Evolutionary conservation across 2,113 vertebrate species (phyloP), one percentile per base, ranked within the genome.

Genomic region (Philantomba maxwellii): DNA sequence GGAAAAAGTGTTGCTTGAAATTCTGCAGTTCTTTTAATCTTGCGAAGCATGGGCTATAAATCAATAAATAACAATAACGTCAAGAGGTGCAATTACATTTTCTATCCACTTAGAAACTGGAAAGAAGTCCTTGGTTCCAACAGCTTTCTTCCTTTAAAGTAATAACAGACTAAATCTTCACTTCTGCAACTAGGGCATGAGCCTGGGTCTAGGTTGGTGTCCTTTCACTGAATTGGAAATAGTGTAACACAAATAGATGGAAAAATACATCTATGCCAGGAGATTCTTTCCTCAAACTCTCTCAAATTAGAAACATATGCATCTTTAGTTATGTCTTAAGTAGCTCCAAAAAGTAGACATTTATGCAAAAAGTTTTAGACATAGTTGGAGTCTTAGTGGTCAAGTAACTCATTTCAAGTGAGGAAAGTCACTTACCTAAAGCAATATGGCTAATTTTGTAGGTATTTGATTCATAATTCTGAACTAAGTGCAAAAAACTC

Each of bases 61-160:
- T 97, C 98, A 97, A 96, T 97, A 97, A 98, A 94, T 91, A 97
- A 97, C 96, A 97, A 95, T 95, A 97, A 95, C 93, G 70, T 90
- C 93, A 96, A 94, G 95, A 93, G 75, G n/a, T 55, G 26, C 82
- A 96, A 97, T 97, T 97, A 92, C 93, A 96, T 95, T 97, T 96
- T 86, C 91, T 92, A 6, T 73, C 95, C 70, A 95, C 94, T 97
- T 96, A 82, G 86, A 95, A 95, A 93, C 91, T 93, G 86, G 66
- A 43, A 93, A 93, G 90, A 96, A 86, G 55, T 86, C n/a, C 19
- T 75, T 94, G 33, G 13, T 90, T 96, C 91, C 58, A 88, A 89
- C 43, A 93, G 55, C 91, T 95, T 47, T 90, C 86, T 97, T 64
- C 36, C 85, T 89, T 85, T 86, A 90, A 96, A 96, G 84, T 88